These are phyloP conservation scores for Helarctos malayanus DNA, from an alignment of 2,797 vertebrate species.

Conservation along the genomic window DNA sequence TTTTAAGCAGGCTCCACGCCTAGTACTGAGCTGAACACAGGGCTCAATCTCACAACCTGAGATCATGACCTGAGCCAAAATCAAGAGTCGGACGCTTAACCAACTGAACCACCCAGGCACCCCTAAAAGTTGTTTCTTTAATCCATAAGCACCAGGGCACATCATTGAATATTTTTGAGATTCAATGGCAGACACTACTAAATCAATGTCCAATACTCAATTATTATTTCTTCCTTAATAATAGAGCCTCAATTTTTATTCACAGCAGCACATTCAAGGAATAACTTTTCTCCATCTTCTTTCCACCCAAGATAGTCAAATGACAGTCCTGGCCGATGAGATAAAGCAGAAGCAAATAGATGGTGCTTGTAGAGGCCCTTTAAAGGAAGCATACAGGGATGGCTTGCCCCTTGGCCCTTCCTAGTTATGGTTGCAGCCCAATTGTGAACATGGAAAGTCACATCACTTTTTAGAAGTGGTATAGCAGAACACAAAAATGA, in stretches of 20 bases:
- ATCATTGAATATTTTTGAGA: constrained; percentile 16
- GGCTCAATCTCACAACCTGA: too few species aligned
- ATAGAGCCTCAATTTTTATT: background rate
- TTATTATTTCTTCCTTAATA: background rate
- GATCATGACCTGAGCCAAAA: too few species aligned
- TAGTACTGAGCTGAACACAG: too few species aligned
- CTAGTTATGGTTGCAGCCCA: background rate
- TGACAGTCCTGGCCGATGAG: background rate
- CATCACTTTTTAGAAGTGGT: background rate
- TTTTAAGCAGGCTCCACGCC: too few species aligned
- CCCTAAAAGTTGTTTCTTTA: background rate
- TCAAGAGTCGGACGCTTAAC: too few species aligned
- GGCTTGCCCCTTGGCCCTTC: background rate
- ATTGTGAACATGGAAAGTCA: background rate
- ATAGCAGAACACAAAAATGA: background rate
- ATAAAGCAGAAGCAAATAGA: background rate
- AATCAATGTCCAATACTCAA: background rate
- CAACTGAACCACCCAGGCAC: too few species aligned
- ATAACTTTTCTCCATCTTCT: background rate
- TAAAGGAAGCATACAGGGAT: background rate
- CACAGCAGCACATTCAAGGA: background rate
- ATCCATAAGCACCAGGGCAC: background rate
- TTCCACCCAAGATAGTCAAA: background rate
- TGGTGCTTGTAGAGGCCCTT: background rate
- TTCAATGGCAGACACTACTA: background rate